Evolutionary conservation across 2,888 invertebrate genomes (phyloP).

Genomic region (Apomyelois bistriatella): DNA sequence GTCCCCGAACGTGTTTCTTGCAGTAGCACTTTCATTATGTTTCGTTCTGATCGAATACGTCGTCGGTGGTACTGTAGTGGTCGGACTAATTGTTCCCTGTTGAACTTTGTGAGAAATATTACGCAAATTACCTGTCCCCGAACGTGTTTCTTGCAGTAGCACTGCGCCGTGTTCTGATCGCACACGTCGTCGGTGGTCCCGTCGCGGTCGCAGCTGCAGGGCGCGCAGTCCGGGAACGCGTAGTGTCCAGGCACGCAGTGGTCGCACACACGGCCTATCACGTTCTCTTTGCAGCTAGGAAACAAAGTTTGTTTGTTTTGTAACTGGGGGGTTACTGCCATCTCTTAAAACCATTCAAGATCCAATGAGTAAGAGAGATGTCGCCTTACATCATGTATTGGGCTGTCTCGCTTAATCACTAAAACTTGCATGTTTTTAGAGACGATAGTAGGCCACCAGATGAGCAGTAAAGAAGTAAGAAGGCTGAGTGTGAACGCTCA

Average conservation of each 20-base stretch:
- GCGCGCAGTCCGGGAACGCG: conserved; percentile 93
- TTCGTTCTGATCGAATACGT: conserved; percentile 91
- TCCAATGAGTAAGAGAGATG: too few relatives aligned
- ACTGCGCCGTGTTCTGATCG: conserved; percentile 87
- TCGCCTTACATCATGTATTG: too few relatives aligned
- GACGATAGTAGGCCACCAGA: too few relatives aligned
- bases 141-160: conserved; percentile 88
- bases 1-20: conserved; percentile 82
- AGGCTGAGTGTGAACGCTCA: too few relatives aligned
- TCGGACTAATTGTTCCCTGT: too few relatives aligned
- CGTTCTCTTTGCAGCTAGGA: conserved; percentile 88
- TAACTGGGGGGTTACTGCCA: too few relatives aligned
- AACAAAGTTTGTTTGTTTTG: background rate
- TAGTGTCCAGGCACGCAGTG: conserved; percentile 90
- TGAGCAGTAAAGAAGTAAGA: too few relatives aligned
- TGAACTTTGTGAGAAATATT: too few relatives aligned
- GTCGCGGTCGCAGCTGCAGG: conserved; percentile 89
- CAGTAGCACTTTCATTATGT: conserved; percentile 89
- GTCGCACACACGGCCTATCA: conserved; percentile 94
- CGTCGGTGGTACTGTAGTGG: conserved; percentile 88
- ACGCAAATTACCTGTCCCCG: conserved; percentile 66
- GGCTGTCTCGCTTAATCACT: too few relatives aligned
- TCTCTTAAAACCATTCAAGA: too few relatives aligned
- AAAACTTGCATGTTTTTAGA: too few relatives aligned
- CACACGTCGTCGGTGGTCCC: conserved; percentile 94